A percentile compares a stretch with the other conserved stretches of the same genome.
These are phyloP conservation scores for Protodeltote pygarga DNA, from an alignment of 2,888 invertebrate species.

Conservation along the genomic window DNA sequence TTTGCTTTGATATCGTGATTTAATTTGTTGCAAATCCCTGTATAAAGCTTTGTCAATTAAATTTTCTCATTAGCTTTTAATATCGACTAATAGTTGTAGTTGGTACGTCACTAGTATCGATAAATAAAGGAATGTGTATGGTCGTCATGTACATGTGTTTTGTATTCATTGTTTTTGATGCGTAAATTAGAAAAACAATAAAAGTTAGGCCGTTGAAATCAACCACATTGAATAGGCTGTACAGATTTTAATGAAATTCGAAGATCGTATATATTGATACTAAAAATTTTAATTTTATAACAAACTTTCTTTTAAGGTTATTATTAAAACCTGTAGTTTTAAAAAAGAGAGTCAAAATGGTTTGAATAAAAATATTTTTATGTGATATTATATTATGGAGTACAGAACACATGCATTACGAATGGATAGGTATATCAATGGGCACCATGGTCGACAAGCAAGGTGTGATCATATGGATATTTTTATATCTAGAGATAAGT, in stretches of 20 bases:
- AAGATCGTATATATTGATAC: too few relatives aligned
- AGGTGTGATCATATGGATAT: constrained; percentile 77
- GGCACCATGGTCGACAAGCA: constrained; percentile 56
- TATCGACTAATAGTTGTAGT: constrained; percentile 28
- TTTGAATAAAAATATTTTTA: too few relatives aligned
- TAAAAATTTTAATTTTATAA: too few relatives aligned
- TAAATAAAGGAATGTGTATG: constrained; percentile 21
- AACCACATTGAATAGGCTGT: too few relatives aligned
- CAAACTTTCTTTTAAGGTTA: too few relatives aligned
- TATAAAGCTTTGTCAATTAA: constrained; percentile 21
- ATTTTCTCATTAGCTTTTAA: constrained; percentile 1
- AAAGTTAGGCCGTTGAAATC: too few relatives aligned
- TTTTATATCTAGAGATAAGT: constrained; percentile 83
- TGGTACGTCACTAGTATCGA: constrained; percentile 31
- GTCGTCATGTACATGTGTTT: constrained; percentile 34
- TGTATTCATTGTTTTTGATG: background rate
- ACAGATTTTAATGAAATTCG: too few relatives aligned
- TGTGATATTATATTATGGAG: background rate
- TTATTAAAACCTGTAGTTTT: too few relatives aligned
- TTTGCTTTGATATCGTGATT: constrained; percentile 6
- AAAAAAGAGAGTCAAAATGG: too few relatives aligned
- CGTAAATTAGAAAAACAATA: background rate
- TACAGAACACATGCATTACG: constrained; percentile 50
- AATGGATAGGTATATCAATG: constrained; percentile 54
- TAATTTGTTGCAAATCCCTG: constrained; percentile 19